Evolutionary conservation across 2,113 vertebrate species (phyloP), one percentile per base, ranked within the genome.

Genomic region (Boulengeromyrus knoepffleri): DNA sequence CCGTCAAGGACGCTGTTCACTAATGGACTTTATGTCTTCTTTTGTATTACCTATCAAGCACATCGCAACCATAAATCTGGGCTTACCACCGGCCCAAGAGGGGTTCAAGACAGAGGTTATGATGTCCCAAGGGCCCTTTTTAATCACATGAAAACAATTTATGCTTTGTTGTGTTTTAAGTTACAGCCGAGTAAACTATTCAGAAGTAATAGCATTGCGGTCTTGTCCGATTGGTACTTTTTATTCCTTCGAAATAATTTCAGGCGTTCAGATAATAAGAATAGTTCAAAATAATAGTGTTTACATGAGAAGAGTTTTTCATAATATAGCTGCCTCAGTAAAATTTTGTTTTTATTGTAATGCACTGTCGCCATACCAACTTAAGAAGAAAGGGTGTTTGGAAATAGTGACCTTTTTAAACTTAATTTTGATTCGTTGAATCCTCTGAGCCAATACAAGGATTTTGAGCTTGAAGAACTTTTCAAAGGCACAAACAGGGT

Each of bases 201-300:
- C n/a, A 42, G 62, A n/a, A 88, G 21, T 93, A 89, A 91, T 92
- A 91, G 93, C 93, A 95, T 95, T 95, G 93, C 88, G 90, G 90
- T 93, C 89, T 92, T 92, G 91, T 91, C 93, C 93, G 92, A 94
- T 95, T 93, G 92, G 91, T 92, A 94, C 93, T 95, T 94, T 93
- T 90, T 90, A 56, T 89, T 87, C 91, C 94, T 56, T 94, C 95
- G 95, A 94, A 94, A 95, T 95, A 95, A 89, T 91, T 93, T 93
- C 92, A 94, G 94, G 92, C 93, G 92, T 94, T 92, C 91, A 91
- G 93, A 92, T 90, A 66, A 90, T 80, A 83, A 89, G 91, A 66
- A 46, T 46, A 49, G 31, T 27, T n/a, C 46, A 66, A 10, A 77
- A 50, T 6, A 50, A 24, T n/a, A 47, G 21, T n/a, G 19, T 47